These are phyloP conservation scores for Loxodonta africana DNA, from an alignment of 2,113 vertebrate genomes.

Conservation along the genomic window DNA sequence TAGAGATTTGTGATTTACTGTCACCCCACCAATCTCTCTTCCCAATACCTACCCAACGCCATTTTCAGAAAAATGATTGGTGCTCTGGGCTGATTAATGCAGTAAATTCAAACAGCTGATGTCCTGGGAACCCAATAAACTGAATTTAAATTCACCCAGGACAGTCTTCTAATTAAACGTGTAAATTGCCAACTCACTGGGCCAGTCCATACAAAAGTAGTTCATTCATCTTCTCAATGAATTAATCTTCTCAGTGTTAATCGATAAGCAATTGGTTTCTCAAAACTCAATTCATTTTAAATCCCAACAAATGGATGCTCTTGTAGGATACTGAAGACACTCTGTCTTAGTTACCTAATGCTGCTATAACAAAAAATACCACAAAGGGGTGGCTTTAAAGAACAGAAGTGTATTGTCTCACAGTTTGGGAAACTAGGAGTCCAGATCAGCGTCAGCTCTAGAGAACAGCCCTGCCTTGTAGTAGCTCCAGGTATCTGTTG, in stretches of 20 bases:
- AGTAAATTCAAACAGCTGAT: slow-evolving; percentile 42
- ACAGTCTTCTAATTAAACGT: slow-evolving; percentile 62
- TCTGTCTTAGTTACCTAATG: not conserved
- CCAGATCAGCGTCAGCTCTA: not conserved
- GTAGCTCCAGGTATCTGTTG: not conserved
- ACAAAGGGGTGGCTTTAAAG: not conserved
- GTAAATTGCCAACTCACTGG: slow-evolving; percentile 64
- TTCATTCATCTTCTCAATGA: slow-evolving; percentile 64
- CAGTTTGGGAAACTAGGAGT: not conserved
- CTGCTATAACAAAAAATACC: not conserved
- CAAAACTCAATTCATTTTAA: slow-evolving; percentile 37
- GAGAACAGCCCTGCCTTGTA: not conserved
- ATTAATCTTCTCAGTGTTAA: slow-evolving; percentile 62
- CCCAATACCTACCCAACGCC: not conserved
- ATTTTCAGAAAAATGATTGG: slow-evolving; percentile 53
- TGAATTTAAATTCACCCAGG: slow-evolving; percentile 3
- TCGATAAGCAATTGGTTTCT: slow-evolving; percentile 60
- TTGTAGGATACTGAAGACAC: not conserved
- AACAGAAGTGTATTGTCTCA: not conserved
- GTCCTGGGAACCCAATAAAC: not conserved
- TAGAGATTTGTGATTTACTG: not conserved
- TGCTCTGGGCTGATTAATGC: not conserved
- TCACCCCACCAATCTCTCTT: not conserved
- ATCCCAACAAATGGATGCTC: not conserved
- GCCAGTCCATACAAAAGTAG: slow-evolving; percentile 8